Base-by-base conservation (phyloP, 2,113 vertebrate genomes). In the Hystrix brachyura region DNA sequence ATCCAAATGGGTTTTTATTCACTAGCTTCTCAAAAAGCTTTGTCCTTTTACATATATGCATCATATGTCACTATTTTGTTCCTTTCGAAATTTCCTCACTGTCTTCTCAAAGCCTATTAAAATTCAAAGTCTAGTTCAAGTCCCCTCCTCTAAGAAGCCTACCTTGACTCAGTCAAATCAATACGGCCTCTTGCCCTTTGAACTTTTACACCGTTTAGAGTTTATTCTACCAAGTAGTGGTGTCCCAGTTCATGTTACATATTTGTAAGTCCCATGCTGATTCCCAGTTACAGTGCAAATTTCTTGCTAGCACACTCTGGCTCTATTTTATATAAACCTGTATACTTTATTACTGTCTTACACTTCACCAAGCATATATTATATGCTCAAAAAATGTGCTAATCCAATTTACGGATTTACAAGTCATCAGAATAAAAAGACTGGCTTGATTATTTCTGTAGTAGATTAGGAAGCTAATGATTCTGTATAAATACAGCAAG, bases 21-120 rank as follows among this genome's bases (percentile, higher is more conserved):
- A 94, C 25, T 55, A 76, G 86, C 32, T 89, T 18, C 74, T 65
- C n/a, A 84, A 86, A 91, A 87, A 87, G 46, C 46, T 55, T 87
- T 86, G 34, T 25, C 91, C 21, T 38, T 94, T 87, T 62, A 78
- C 55, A 72, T 71, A 48, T 87, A 57, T 51, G 46, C 32, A 87
- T 93, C 60, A 60, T 34, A 38, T 69, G 59, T 71, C 48, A 87
- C 14, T 80, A 46, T 62, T 96, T 57, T 76, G 51, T 29, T 74
- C 67, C 85, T 86, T 84, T 95, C 69, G 46, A 55, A 88, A 32
- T 88, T 69, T 57, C 11, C 95, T 64, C n/a, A 19, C 62, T 69
- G 62, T 76, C 53, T 95, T 94, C 83, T 87, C 78, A 91, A 93
- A 91, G 59, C 43, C 51, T 93, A 17, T 59, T 72, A 88, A 91